Evolutionary conservation across 2,797 vertebrate genomes (phyloP).

Genomic region (Cercopithecus petaurista): DNA sequence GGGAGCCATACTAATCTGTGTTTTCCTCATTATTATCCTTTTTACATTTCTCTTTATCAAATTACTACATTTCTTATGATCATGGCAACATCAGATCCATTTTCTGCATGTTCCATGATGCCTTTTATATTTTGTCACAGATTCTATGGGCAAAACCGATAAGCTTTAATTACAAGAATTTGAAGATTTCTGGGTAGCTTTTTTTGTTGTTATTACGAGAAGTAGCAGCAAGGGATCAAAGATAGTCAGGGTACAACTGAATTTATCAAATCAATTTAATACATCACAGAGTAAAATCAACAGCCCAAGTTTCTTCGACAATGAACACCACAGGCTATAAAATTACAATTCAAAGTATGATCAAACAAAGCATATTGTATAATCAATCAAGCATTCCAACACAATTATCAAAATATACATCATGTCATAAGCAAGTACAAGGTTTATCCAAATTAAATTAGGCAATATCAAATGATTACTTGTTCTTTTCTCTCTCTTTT

Average conservation of each 20-base stretch:
- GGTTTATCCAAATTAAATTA: conserved; percentile 49
- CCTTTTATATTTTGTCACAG: neutral
- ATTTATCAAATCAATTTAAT: conserved; percentile 53
- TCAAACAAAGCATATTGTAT: conserved; percentile 39
- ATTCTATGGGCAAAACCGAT: neutral
- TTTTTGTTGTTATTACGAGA: neutral
- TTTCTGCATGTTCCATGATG: neutral
- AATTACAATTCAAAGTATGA: conserved; percentile 47
- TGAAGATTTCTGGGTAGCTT: conserved; percentile 2
- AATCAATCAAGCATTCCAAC: conserved; percentile 55
- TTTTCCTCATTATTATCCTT: neutral
- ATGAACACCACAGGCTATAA: conserved; percentile 42
- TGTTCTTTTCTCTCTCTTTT: neutral
- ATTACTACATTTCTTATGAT: neutral
- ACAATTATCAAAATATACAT: conserved; percentile 53
- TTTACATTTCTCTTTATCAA: neutral
- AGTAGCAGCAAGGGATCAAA: conserved; percentile 46
- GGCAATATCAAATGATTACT: neutral
- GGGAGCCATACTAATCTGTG: neutral
- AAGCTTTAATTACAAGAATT: conserved; percentile 10
- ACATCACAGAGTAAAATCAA: conserved; percentile 54
- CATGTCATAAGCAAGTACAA: neutral
- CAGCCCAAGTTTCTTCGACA: conserved; percentile 24
- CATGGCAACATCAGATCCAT: neutral
- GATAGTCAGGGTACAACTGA: neutral